Percentiles rank a stretch among this genome's conserved stretches.
phyloP scores from a whole-genome alignment of 2,113 vertebrate genomes.

The Rhinoptilus africanus region DNA sequence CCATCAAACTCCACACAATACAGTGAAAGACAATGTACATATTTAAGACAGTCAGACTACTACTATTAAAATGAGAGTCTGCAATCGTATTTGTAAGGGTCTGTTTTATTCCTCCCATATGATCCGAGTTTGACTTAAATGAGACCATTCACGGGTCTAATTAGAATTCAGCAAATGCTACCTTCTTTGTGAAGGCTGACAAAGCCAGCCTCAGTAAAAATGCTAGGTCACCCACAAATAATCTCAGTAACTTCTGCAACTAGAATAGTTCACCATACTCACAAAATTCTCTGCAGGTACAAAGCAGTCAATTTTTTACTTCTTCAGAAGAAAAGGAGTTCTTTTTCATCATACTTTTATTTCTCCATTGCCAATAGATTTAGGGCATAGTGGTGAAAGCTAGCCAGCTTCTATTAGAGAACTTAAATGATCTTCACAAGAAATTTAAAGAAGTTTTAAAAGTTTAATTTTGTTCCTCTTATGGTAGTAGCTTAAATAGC shows the following conservation, averaged over 20 bases:
- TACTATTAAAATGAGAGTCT: not conserved
- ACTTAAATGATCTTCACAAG: not conserved
- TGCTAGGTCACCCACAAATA: not conserved
- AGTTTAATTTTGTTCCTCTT: not conserved
- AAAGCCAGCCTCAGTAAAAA: not conserved
- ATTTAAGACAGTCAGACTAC: not conserved
- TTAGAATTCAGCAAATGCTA: conserved; percentile 22
- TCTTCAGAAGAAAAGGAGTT: not conserved
- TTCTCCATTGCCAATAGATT: not conserved
- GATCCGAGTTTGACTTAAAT: not conserved
- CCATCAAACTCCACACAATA: not conserved
- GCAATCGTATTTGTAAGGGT: not conserved
- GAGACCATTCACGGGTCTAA: conserved; percentile 7
- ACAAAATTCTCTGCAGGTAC: not conserved
- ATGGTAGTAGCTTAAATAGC: not conserved
- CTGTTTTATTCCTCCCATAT: conserved; percentile 25
- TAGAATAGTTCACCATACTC: not conserved
- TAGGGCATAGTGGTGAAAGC: not conserved
- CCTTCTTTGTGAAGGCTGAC: not conserved
- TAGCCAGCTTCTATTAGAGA: not conserved
- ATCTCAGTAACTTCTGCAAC: not conserved
- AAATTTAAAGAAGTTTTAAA: not conserved
- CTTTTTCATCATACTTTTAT: not conserved
- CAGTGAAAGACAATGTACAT: not conserved
- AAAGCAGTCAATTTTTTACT: not conserved